These are phyloP conservation scores for Toxotes chatareus DNA, from an alignment of 2,113 vertebrate genomes.

Conservation along the genomic window DNA sequence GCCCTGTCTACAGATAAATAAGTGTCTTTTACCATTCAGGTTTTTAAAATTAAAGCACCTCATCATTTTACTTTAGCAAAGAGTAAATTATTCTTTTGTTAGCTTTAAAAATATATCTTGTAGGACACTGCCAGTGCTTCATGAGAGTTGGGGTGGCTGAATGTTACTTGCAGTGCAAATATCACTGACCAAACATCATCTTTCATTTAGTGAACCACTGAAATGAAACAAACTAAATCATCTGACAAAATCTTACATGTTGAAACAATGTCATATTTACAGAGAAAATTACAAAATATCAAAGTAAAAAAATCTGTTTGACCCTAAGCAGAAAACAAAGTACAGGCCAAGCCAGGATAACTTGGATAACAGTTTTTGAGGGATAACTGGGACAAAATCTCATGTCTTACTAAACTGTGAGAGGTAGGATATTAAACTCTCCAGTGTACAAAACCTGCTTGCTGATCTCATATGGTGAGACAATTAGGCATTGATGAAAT, in stretches of 20 bases:
- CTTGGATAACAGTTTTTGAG: no score
- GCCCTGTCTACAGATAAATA: not conserved
- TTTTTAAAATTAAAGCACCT: not conserved
- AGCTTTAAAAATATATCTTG: not conserved
- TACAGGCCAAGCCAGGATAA: no score
- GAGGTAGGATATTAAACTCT: not conserved
- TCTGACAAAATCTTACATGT: not conserved
- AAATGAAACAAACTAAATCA: slow-evolving; percentile 9
- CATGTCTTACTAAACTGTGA: no score
- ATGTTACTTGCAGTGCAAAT: not conserved
- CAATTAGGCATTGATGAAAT: no score
- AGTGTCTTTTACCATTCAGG: not conserved
- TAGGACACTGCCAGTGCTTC: not conserved
- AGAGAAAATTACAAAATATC: slow-evolving; percentile 7
- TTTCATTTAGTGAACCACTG: not conserved
- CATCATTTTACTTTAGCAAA: not conserved
- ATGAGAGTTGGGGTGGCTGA: not conserved
- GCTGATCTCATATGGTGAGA: no score
- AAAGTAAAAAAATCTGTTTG: slow-evolving; percentile 2
- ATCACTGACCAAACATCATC: not conserved
- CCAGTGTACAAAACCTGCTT: not conserved
- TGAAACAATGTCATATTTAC: slow-evolving; percentile 26
- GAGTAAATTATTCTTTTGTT: not conserved
- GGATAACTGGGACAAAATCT: no score
- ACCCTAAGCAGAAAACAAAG: slow-evolving; percentile 10